Conservation (phyloP, 1,140 invertebrate genomes). For the Anadara kagoshimensis region DNA sequence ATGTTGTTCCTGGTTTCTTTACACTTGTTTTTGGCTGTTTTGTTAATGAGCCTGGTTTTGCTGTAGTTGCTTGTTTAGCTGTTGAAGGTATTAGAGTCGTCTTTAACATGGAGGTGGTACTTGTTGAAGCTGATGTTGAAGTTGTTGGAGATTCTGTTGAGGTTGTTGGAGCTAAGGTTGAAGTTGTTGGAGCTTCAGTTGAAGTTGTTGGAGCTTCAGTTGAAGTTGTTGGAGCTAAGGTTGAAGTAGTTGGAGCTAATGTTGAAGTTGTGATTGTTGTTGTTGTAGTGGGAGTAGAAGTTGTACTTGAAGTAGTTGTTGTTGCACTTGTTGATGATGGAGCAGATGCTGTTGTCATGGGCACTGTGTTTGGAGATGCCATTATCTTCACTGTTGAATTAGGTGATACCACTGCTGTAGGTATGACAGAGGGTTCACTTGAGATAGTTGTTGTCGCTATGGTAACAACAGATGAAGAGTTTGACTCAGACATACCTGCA, state of each 20-base stretch:
- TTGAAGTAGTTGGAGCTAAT: background rate
- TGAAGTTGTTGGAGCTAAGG: background rate
- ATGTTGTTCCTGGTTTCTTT: conserved; percentile 22
- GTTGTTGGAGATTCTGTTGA: conserved; percentile 31
- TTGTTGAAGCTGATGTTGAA: conserved; percentile 17
- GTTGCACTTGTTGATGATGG: background rate
- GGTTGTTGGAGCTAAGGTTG: background rate
- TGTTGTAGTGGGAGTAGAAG: background rate
- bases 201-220: background rate
- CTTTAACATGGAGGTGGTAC: background rate
- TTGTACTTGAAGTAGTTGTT: background rate
- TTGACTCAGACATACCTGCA: no score
- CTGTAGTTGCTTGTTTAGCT: conserved; percentile 18
- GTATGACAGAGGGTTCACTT: no score
- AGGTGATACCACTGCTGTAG: no score
- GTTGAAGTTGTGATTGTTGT: background rate
- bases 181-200: background rate
- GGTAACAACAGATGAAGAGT: no score
- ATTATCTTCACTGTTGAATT: no score
- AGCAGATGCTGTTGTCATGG: background rate
- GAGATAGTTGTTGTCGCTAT: no score
- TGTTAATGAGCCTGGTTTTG: conserved; percentile 12
- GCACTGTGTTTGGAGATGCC: no score
- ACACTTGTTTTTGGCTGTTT: conserved; percentile 20
- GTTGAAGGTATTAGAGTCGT: conserved; percentile 3